A percentile compares a stretch with the other conserved stretches of the same genome.
Conservation (phyloP, 1,140 invertebrate species). For the Halictus rubicundus region DNA sequence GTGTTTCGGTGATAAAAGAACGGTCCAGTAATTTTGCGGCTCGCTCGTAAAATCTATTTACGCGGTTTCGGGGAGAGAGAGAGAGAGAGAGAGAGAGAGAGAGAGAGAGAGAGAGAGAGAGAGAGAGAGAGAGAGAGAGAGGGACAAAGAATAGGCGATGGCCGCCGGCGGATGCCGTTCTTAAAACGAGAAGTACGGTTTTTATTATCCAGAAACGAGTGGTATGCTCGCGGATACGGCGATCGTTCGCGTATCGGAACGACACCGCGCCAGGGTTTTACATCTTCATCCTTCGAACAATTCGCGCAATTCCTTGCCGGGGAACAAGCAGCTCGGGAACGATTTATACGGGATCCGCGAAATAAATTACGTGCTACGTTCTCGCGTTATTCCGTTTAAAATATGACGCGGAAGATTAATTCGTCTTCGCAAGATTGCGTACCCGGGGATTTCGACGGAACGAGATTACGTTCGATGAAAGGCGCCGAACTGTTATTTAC, state of each 20-base stretch:
- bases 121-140: not conserved
- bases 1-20: not conserved
- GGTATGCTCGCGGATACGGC: not conserved
- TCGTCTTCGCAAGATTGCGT: not conserved
- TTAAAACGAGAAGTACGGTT: not conserved
- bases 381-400: constrained; percentile 9
- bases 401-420: constrained; percentile 17
- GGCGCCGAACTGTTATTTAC: not conserved
- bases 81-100: not conserved
- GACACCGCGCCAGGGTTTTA: not conserved
- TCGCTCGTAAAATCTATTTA: constrained; percentile 7
- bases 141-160: not conserved
- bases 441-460: not conserved
- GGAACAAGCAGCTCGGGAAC: not conserved
- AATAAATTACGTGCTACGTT: constrained; percentile 18
- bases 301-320: not conserved
- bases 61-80: too few species aligned
- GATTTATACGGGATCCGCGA: constrained; percentile 18
- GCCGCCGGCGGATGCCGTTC: not conserved
- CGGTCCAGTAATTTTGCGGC: too few species aligned
- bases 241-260: constrained; percentile 9
- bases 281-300: constrained; percentile 1
- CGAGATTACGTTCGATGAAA: not conserved
- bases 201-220: constrained; percentile 1
- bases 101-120: not conserved